Evolutionary conservation across 2,113 vertebrate genomes (phyloP).

Genomic region (Eurystomus gularis): DNA sequence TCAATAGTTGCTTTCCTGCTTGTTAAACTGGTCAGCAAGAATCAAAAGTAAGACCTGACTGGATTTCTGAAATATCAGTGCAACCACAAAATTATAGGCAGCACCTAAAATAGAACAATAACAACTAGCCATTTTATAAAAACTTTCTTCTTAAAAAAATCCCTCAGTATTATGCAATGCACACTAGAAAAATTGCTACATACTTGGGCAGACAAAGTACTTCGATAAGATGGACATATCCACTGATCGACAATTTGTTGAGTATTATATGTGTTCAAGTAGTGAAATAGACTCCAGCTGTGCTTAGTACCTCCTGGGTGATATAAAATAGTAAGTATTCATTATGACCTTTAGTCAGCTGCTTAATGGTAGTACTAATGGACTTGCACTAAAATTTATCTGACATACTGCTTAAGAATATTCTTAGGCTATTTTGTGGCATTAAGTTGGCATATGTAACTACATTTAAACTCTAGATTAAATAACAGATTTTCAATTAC

Average conservation of each 20-base stretch:
- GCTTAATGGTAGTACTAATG: conserved; percentile 62
- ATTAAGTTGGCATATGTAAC: conserved; percentile 46
- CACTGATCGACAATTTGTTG: conserved; percentile 38
- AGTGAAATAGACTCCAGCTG: conserved; percentile 54
- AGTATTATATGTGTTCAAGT: conserved; percentile 36
- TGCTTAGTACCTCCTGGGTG: conserved; percentile 56
- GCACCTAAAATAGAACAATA: not conserved
- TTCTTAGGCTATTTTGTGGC: conserved; percentile 43
- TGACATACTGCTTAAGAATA: conserved; percentile 43
- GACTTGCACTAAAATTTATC: conserved; percentile 52
- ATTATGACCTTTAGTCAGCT: conserved; percentile 68
- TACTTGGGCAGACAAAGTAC: conserved; percentile 16
- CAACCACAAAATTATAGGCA: not conserved
- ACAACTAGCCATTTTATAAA: not conserved
- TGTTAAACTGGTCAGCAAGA: not conserved
- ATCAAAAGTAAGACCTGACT: not conserved
- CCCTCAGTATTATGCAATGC: not conserved
- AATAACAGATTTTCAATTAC: conserved; percentile 43
- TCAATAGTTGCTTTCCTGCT: not conserved
- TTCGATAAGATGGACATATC: conserved; percentile 21
- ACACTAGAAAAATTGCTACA: not conserved
- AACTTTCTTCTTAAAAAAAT: not conserved
- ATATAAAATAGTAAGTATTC: conserved; percentile 64
- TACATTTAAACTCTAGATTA: conserved; percentile 28
- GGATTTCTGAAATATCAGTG: not conserved